Conservation (phyloP, 1,140 invertebrate species). For the Heliconius eleuchia region DNA sequence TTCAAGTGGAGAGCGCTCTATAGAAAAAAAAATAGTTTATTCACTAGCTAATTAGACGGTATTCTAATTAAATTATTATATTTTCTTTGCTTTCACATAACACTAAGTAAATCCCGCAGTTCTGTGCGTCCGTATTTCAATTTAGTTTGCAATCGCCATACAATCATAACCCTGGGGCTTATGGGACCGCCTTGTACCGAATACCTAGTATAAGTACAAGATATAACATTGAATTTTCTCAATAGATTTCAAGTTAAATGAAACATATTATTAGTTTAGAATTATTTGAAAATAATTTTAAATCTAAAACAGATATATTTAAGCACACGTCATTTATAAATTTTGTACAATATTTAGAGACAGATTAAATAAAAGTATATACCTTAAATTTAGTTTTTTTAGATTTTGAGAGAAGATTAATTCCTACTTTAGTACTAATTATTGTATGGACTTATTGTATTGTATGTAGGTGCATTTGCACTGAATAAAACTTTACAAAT, state of each 20-base stretch:
- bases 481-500: no score
- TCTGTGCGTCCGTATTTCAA: constrained; percentile 1
- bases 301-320: no score
- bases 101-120: neutral
- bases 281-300: no score
- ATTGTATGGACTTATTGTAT: no score
- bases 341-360: no score
- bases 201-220: neutral
- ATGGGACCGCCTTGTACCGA: constrained; percentile 1
- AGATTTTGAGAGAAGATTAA: no score
- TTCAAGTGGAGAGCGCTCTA: constrained; percentile 17
- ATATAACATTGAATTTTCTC: neutral
- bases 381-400: no score
- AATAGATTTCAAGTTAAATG: constrained; percentile 4
- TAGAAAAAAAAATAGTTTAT: constrained; percentile 20
- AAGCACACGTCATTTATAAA: no score
- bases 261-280: neutral
- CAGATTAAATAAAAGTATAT: no score
- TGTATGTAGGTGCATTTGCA: no score
- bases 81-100: neutral
- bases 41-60: constrained; percentile 19
- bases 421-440: no score
- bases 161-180: constrained; percentile 12
- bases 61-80: constrained; percentile 10
- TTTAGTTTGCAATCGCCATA: constrained; percentile 12